phyloP scores from a whole-genome alignment of 2,797 vertebrate genomes.

The Gymnothorax reevesii region DNA sequence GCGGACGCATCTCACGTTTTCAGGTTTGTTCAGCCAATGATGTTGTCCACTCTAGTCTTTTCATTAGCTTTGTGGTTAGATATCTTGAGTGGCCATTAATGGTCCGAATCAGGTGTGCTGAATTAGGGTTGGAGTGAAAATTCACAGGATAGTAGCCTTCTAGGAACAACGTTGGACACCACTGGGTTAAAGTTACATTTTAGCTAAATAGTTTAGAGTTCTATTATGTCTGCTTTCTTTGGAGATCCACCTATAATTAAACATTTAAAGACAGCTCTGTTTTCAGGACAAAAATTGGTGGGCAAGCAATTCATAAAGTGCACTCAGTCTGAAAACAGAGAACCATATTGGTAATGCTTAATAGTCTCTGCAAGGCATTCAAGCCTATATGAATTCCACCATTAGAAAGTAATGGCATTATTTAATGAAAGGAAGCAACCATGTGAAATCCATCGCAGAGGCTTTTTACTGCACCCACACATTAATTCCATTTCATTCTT shows the following conservation, averaged over 20 bases:
- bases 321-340: slow-evolving; percentile 21
- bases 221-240: slow-evolving; percentile 1
- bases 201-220: neutral
- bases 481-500: neutral
- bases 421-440: slow-evolving; percentile 29
- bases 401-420: slow-evolving; percentile 28
- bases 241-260: neutral
- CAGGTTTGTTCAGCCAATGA: too few species aligned
- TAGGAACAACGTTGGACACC: too few species aligned
- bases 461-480: slow-evolving; percentile 8
- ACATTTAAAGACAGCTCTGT: neutral
- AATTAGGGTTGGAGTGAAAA: too few species aligned
- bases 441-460: slow-evolving; percentile 22
- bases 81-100: too few species aligned
- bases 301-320: slow-evolving; percentile 4
- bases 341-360: slow-evolving; percentile 29
- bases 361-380: slow-evolving; percentile 28
- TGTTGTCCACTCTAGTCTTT: too few species aligned
- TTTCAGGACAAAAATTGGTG: slow-evolving; percentile 1
- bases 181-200: neutral
- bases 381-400: slow-evolving; percentile 19
- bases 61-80: too few species aligned
- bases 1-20: too few species aligned
- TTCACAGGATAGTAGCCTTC: too few species aligned
- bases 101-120: too few species aligned